These are phyloP conservation scores for Paramuricea clavata DNA, from an alignment of 92 coral and sea anemone species.

Conservation along the genomic window DNA sequence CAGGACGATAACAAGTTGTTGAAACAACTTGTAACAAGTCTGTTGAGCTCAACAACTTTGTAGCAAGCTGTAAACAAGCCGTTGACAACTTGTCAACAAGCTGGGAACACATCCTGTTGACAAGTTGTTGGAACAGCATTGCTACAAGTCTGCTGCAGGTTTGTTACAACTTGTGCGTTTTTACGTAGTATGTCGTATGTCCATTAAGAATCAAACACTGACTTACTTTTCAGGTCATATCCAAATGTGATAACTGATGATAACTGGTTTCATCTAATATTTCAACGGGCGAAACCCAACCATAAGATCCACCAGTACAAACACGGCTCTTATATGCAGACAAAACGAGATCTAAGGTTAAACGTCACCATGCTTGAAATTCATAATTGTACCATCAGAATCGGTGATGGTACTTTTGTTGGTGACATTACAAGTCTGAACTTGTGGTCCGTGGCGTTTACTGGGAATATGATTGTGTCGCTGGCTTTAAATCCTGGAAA, in stretches of 20 bases:
- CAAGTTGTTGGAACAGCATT: no score
- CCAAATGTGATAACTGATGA: neutral
- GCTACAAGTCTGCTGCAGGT: no score
- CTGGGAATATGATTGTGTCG: neutral
- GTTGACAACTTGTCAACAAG: no score
- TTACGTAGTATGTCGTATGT: no score
- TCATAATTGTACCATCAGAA: neutral
- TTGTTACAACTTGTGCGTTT: no score
- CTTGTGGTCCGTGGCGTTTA: neutral
- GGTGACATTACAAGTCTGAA: slow-evolving; percentile 22
- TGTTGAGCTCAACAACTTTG: no score
- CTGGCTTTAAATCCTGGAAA: slow-evolving; percentile 23
- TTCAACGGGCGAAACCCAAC: neutral
- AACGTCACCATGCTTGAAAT: neutral
- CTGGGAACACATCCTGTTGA: no score
- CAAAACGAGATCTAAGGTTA: neutral
- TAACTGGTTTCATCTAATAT: neutral
- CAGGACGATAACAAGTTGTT: no score
- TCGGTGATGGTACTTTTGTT: slow-evolving; percentile 4
- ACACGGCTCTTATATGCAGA: neutral
- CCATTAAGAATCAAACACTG: neutral
- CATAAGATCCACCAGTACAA: neutral
- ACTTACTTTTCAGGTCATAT: neutral
- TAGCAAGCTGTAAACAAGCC: no score
- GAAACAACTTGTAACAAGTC: no score